Conservation (phyloP, 2,888 invertebrate species). For the Epirrita christyi region DNA sequence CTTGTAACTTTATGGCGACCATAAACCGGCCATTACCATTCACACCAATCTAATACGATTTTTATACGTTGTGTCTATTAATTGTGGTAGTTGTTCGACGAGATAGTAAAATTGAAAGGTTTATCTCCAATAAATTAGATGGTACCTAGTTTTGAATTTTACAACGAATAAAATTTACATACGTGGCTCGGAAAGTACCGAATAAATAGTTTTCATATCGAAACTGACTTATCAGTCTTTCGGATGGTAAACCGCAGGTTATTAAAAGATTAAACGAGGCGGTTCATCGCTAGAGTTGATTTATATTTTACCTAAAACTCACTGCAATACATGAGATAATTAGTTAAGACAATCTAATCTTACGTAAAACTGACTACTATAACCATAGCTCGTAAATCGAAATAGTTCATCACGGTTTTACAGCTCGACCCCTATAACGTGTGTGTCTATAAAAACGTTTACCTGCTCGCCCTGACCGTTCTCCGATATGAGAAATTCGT, state of each 20-base stretch:
- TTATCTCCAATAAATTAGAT: constrained; percentile 63
- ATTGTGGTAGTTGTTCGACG: constrained; percentile 68
- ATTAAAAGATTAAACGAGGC: background rate
- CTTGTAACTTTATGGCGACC: constrained; percentile 65
- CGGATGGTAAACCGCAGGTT: background rate
- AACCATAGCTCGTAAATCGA: background rate
- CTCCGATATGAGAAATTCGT: constrained; percentile 72
- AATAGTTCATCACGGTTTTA: constrained; percentile 42
- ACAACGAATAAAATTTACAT: constrained; percentile 45
- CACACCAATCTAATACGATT: constrained; percentile 72
- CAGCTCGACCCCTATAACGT: constrained; percentile 44
- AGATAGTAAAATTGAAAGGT: constrained; percentile 65
- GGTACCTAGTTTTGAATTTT: constrained; percentile 48
- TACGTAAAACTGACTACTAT: no score
- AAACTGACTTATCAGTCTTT: constrained; percentile 3
- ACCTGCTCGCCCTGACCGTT: constrained; percentile 65
- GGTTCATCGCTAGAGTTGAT: background rate
- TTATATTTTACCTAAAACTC: no score
- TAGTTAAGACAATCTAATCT: no score
- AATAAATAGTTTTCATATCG: constrained; percentile 7
- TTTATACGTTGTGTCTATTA: constrained; percentile 69
- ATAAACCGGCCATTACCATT: constrained; percentile 73
- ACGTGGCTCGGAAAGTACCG: constrained; percentile 22
- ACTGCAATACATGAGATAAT: no score
- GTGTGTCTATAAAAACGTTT: constrained; percentile 52